Evolutionary conservation across 1,140 invertebrate species (phyloP).

Genomic region (Leptopilina boulardi): DNA sequence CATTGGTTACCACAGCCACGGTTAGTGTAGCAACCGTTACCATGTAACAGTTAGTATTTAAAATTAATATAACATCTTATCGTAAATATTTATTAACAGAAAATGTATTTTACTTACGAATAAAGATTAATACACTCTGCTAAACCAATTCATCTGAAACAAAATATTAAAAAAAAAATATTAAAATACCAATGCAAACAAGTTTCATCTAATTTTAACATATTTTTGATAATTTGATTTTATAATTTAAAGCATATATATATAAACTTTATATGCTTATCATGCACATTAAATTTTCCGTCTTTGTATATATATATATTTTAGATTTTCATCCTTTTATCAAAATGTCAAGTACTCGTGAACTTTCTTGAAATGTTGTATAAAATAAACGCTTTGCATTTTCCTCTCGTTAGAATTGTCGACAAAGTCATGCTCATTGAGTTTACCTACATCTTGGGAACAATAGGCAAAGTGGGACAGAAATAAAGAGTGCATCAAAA

Average conservation of each 20-base stretch:
- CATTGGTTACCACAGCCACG: too few species aligned
- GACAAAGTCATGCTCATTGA: constrained; percentile 40
- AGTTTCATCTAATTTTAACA: too few species aligned
- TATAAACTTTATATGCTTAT: too few species aligned
- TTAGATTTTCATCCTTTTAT: not conserved
- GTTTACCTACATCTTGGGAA: constrained; percentile 53
- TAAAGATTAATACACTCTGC: not conserved
- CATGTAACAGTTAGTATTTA: too few species aligned
- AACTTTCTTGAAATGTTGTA: not conserved
- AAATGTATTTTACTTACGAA: not conserved
- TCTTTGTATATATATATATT: not conserved
- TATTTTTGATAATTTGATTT: too few species aligned
- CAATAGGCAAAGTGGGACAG: constrained; percentile 43
- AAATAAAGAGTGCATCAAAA: constrained; percentile 47
- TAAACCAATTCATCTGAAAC: not conserved
- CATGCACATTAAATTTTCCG: not conserved
- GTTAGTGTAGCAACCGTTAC: too few species aligned
- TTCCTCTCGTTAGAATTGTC: constrained; percentile 6
- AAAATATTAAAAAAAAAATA: not conserved
- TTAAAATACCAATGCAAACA: too few species aligned
- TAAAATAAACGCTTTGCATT: constrained; percentile 12
- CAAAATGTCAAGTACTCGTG: not conserved
- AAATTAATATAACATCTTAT: too few species aligned
- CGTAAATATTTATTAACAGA: not conserved
- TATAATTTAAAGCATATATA: too few species aligned